Conservation (phyloP, 2,113 vertebrate species). For the Phyllostomus discolor region DNA sequence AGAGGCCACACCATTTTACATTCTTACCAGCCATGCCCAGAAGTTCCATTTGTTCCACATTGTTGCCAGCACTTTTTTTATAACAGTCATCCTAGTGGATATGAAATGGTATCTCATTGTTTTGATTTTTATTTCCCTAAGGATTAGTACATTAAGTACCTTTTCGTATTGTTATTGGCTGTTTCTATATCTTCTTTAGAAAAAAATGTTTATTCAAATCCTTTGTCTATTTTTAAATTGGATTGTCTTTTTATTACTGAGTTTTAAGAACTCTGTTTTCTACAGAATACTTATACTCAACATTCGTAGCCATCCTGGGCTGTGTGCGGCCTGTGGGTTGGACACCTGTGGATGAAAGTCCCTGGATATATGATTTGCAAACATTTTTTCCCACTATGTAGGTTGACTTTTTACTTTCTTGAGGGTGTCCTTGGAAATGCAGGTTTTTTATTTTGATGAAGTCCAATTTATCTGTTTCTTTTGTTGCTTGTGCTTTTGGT, state of each 20-base stretch:
- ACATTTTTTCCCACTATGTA: background rate
- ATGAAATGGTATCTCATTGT: background rate
- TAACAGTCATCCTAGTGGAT: background rate
- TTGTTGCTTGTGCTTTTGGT: constrained; percentile 2
- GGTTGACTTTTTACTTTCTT: background rate
- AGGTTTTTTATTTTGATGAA: background rate
- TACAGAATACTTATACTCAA: background rate
- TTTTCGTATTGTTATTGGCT: background rate
- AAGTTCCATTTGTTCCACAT: background rate
- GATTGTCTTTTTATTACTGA: background rate
- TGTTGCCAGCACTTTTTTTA: background rate
- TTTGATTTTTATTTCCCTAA: background rate
- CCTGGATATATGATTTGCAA: background rate
- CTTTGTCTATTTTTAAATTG: background rate
- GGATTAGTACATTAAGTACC: background rate
- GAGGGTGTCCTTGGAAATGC: background rate
- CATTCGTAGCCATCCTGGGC: too few species aligned
- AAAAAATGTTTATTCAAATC: background rate
- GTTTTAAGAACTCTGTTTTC: background rate
- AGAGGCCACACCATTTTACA: too few species aligned
- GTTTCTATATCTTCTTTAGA: background rate
- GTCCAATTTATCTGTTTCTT: background rate
- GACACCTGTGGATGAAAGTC: background rate
- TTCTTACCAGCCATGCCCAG: background rate
- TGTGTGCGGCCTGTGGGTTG: too few species aligned